Conservation (phyloP, 2,888 invertebrate species). For the Pegoplata infirma region DNA sequence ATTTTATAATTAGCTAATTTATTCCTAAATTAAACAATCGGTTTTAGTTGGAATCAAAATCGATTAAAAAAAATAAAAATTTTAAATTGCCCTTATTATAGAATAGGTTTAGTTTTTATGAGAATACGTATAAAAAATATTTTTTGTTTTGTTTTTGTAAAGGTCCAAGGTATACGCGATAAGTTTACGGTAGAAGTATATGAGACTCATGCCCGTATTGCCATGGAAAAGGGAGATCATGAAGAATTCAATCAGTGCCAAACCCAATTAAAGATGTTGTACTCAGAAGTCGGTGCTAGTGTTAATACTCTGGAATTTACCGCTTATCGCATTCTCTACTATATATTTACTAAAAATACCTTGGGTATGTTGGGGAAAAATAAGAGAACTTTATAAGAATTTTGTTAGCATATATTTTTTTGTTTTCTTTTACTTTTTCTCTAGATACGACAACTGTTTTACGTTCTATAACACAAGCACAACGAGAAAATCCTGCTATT, state of each 20-base stretch:
- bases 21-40: too few species aligned
- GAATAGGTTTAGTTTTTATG: too few species aligned
- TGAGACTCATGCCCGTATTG: slow-evolving; percentile 98
- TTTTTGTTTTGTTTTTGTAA: too few species aligned
- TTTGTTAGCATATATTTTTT: not conserved
- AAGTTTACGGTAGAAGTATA: slow-evolving; percentile 98
- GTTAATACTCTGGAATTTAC: slow-evolving; percentile 93
- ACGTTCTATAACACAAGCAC: slow-evolving; percentile 86
- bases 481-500: slow-evolving; percentile 89
- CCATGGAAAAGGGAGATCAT: slow-evolving; percentile 98
- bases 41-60: too few species aligned
- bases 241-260: slow-evolving; percentile 99
- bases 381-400: not conserved
- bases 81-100: too few species aligned
- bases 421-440: slow-evolving; percentile 13
- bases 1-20: too few species aligned
- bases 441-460: slow-evolving; percentile 95
- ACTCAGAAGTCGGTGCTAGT: slow-evolving; percentile 86
- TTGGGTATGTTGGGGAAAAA: slow-evolving; percentile 85
- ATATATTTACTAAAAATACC: slow-evolving; percentile 98
- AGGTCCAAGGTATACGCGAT: slow-evolving; percentile 97
- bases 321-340: slow-evolving; percentile 97
- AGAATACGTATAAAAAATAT: too few species aligned
- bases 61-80: too few species aligned
- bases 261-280: slow-evolving; percentile 97